Base-by-base conservation (phyloP, 2,113 vertebrate species). In the Dasyornis broadbenti region DNA sequence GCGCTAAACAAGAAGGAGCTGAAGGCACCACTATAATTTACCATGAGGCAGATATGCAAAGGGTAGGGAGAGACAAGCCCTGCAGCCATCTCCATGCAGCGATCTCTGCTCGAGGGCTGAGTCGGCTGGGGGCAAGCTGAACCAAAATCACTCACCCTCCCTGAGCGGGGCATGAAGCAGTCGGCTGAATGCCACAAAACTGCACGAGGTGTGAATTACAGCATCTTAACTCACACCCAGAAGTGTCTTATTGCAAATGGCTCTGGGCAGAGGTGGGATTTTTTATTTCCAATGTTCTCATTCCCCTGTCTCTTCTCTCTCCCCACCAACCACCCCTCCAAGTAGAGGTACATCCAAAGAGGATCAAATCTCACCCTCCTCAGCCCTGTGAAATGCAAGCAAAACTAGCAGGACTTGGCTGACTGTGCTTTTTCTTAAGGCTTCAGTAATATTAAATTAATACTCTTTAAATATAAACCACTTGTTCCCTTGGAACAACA, bases 161-260 rank as follows among this genome's bases (percentile, higher is more conserved):
- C 0, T 24, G 68, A 22, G 40, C 68, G 78, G 88, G 82, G 76
- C 88, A 78, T 2, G 33, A 64, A 94, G 82, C 82, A 60, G 82
- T 54, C 8, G 27, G 93, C 60, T 45, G 47, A 73, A 57, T 3
- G 60, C 90, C 93, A 94, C 11, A 1, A 64, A 91, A 79, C 0
- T 16, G 3, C 71, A 82, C 20, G 47, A 96, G 92, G 93, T 96
- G 93, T 83, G 92, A 97, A 86, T 97, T 94, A 96, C 79, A 93
- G 82, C 87, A 89, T 68, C 82, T 12, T 89, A 95, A 92, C 90
- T 96, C 94, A 89, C 10, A 7, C 72, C 79, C 68, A 52, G 15
- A 70, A 75, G 79, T 59, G 54, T 88, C 93, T 60, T 63, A 75
- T 44, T 96, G 82, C 84, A 77, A 68, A 78, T 0, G 4, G 71